Conservation (phyloP, 2,113 vertebrate genomes). For the Zosterops lateralis region DNA sequence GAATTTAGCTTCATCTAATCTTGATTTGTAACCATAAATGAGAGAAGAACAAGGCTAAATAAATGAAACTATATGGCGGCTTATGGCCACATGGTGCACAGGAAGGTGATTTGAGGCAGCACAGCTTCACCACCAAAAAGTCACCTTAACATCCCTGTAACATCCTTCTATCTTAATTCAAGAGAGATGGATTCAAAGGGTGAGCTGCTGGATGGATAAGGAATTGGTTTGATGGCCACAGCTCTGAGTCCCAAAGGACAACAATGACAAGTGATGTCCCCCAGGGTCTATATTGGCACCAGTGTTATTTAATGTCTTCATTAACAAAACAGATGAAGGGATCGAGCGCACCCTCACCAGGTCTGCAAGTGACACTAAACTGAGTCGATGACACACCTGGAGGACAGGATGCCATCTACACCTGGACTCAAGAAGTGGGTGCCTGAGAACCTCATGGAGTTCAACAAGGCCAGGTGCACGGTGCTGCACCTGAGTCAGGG, state of each 20-base stretch:
- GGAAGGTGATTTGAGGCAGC: neutral
- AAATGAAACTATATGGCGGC: neutral
- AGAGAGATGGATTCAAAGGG: neutral
- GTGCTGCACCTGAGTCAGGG: too few species aligned
- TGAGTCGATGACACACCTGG: too few species aligned
- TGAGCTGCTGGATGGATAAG: neutral
- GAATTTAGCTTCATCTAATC: neutral
- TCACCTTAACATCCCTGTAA: too few species aligned
- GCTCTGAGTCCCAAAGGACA: neutral
- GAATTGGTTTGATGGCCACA: neutral
- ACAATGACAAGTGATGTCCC: neutral
- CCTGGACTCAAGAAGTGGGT: accelerated
- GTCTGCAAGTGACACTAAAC: neutral
- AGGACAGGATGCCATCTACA: neutral
- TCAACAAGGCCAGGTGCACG: neutral
- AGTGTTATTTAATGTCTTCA: neutral
- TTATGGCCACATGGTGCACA: neutral
- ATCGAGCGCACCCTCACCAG: accelerated
- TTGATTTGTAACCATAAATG: accelerated
- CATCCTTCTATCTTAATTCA: neutral
- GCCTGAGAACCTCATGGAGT: neutral
- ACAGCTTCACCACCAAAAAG: neutral
- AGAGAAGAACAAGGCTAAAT: neutral
- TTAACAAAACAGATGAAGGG: neutral
- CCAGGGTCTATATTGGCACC: accelerated